phyloP scores from a whole-genome alignment of 37 sponge, comb jelly and placozoan genomes.

The Haliclona indistincta region DNA sequence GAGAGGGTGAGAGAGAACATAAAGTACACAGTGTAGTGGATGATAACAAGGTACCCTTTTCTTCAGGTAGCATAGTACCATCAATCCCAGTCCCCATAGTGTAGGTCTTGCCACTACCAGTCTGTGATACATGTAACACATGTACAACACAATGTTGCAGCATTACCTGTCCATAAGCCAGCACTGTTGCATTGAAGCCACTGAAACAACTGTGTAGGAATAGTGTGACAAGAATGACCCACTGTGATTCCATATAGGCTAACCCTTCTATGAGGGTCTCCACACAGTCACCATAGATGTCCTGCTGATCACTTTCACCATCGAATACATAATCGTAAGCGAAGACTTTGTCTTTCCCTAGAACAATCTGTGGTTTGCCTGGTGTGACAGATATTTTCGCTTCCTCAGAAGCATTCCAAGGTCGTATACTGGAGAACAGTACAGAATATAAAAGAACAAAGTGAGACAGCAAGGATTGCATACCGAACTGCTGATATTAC shows the following conservation, averaged over 20 bases:
- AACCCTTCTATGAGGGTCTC: constrained; percentile 84
- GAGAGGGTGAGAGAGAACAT: background rate
- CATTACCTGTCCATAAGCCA: constrained; percentile 94
- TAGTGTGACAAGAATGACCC: background rate
- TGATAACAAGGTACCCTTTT: constrained; percentile 56
- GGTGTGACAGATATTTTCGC: constrained; percentile 90
- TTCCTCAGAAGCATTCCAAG: constrained; percentile 84
- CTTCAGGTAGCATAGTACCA: constrained; percentile 63
- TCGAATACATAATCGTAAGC: constrained; percentile 96
- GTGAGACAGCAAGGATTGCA: no score
- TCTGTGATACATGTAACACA: constrained; percentile 35
- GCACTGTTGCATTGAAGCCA: constrained; percentile 94
- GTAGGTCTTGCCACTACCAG: constrained; percentile 99
- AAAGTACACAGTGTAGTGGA: no score
- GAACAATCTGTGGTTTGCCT: constrained; percentile 82
- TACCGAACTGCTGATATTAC: no score
- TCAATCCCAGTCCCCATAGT: constrained; percentile 98
- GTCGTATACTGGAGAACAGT: constrained; percentile 85
- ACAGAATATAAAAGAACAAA: no score
- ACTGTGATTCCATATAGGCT: constrained; percentile 10
- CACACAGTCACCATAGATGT: constrained; percentile 63
- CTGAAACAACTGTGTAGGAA: constrained; percentile 76
- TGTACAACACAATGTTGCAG: background rate
- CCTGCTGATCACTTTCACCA: constrained; percentile 49
- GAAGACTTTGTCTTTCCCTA: constrained; percentile 94